Conservation (phyloP, 2,888 invertebrate species). For the Archaeoteleia sp. region DNA sequence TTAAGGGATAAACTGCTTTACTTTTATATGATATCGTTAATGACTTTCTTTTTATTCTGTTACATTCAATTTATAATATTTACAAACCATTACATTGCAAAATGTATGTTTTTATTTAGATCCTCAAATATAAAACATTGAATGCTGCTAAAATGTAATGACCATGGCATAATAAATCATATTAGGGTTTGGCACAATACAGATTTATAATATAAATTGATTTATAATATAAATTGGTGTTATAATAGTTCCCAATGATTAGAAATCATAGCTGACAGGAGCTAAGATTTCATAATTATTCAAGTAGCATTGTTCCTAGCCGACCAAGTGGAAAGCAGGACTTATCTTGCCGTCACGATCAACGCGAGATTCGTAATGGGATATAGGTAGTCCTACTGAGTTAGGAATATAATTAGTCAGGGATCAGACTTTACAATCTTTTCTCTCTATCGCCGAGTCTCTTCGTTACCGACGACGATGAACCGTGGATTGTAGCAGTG, state of each 20-base stretch:
- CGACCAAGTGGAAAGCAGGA: slow-evolving; percentile 32
- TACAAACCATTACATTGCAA: too few relatives aligned
- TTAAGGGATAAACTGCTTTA: too few relatives aligned
- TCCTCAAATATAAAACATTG: too few relatives aligned
- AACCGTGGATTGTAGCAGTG: slow-evolving; percentile 56
- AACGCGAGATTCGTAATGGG: slow-evolving; percentile 61
- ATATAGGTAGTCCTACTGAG: slow-evolving; percentile 60
- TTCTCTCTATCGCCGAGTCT: slow-evolving; percentile 59
- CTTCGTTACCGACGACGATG: slow-evolving; percentile 53
- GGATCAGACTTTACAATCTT: slow-evolving; percentile 63
- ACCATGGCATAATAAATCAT: too few relatives aligned
- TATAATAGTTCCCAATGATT: neutral
- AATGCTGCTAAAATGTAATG: too few relatives aligned
- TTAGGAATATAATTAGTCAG: slow-evolving; percentile 73
- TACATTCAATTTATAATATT: too few relatives aligned
- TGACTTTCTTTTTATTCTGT: neutral
- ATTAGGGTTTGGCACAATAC: too few relatives aligned
- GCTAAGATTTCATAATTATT: slow-evolving; percentile 40
- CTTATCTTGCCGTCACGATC: slow-evolving; percentile 53
- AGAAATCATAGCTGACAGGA: slow-evolving; percentile 31
- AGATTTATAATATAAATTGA: too few relatives aligned
- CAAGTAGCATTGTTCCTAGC: slow-evolving; percentile 38
- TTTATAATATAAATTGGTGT: too few relatives aligned
- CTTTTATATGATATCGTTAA: neutral
- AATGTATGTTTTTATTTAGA: neutral